Percentiles rank a stretch among this genome's conserved stretches.
Evolutionary conservation across 2,113 vertebrate genomes (phyloP).

Genomic region (Chelonoidis abingdonii): DNA sequence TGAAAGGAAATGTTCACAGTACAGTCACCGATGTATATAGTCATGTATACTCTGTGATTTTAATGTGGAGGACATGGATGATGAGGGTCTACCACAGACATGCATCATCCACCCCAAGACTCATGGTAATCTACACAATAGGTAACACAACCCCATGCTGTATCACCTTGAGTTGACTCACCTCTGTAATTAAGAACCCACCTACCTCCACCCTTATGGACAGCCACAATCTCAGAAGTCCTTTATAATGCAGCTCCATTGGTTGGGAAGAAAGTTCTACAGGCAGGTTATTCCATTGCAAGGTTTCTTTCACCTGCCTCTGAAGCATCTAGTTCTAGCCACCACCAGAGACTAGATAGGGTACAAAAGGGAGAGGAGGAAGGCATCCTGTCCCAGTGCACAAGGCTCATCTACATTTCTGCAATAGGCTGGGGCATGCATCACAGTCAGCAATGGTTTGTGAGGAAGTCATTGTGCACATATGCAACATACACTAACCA

Average conservation of each 20-base stretch:
- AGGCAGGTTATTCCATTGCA: background rate
- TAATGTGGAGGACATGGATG: background rate
- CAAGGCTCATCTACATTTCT: background rate
- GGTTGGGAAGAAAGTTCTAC: background rate
- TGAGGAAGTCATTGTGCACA: rapidly evolving
- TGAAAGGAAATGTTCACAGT: background rate
- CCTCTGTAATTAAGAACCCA: background rate
- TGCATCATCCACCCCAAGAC: background rate
- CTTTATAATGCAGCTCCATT: background rate
- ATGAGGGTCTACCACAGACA: background rate
- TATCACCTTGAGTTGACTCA: background rate
- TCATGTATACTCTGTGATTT: background rate
- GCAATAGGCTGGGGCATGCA: background rate
- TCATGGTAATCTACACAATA: background rate
- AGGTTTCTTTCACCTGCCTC: background rate
- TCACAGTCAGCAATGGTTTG: background rate
- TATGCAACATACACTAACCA: background rate
- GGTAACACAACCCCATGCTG: background rate
- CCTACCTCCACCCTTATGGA: background rate
- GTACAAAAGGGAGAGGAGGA: background rate
- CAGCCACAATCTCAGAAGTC: background rate
- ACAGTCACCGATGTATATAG: background rate
- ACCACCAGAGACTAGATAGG: no score
- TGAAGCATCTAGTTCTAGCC: background rate
- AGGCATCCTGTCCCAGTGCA: background rate